Percentiles rank a stretch among this genome's conserved stretches.
Evolutionary conservation across 1,140 invertebrate genomes (phyloP).

Genomic region (Zaprionus inermis): DNA sequence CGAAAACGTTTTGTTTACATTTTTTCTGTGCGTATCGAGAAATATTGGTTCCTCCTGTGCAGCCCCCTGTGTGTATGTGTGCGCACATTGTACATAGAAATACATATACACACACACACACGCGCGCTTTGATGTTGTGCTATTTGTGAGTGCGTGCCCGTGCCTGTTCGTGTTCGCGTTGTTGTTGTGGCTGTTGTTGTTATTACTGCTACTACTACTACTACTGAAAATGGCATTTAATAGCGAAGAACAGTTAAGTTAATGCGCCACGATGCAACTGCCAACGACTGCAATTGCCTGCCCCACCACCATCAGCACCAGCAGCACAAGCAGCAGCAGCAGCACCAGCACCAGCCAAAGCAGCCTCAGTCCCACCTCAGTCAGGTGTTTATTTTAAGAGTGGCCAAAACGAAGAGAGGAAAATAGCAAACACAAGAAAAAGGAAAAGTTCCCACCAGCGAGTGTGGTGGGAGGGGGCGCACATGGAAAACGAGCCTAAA

Average conservation of each 20-base stretch:
- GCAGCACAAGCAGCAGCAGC: constrained; percentile 19
- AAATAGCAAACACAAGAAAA: constrained; percentile 23
- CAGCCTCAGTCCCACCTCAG: constrained; percentile 20
- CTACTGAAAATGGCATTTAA: constrained; percentile 44
- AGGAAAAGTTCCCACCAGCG: neutral
- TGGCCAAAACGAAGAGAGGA: constrained; percentile 43
- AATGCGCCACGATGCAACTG: constrained; percentile 48
- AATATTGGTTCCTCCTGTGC: constrained; percentile 35
- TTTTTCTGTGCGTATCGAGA: constrained; percentile 64
- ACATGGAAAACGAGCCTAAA: constrained; percentile 71
- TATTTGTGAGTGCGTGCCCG: constrained; percentile 20
- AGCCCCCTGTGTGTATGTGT: constrained; percentile 2
- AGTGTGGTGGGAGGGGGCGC: constrained; percentile 5
- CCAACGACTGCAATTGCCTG: constrained; percentile 36
- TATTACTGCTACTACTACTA: constrained; percentile 16
- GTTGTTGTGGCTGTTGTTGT: constrained; percentile 18
- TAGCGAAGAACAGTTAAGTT: constrained; percentile 45
- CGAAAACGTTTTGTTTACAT: constrained; percentile 72
- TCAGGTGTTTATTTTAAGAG: constrained; percentile 51
- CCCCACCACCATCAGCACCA: constrained; percentile 1
- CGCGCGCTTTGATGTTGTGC: constrained; percentile 20
- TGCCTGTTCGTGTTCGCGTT: constrained; percentile 2
- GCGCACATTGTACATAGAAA: constrained; percentile 17
- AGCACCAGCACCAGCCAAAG: neutral
- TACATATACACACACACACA: constrained; percentile 24